Base-by-base conservation (phyloP, 2,113 vertebrate genomes). In the Prionailurus viverrinus region DNA sequence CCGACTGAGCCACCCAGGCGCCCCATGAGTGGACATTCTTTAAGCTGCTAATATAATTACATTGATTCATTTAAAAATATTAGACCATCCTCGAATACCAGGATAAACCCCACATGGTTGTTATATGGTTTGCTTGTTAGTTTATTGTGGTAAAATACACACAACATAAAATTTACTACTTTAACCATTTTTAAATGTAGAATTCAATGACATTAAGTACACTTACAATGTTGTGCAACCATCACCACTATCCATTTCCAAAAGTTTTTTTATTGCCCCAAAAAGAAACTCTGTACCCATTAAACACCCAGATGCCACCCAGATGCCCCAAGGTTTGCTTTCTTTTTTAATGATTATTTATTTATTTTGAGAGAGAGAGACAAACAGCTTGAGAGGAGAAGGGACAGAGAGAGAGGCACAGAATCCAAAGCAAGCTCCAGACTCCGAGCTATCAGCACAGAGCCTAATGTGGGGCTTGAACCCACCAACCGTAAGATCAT, bases 1-100 rank as follows among this genome's bases (percentile, higher is more conserved):
- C 41, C 7, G 1, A 41, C 41, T 41, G 41, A 41, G 41, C 41
- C 41, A 41, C 41, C 41, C 41, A 41, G 41, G 41, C 41, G 41
- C 41, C 41, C 41, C 27, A 61, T 89, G 55, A 89, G 63, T 63
- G 19, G 41, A 63, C 53, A 86, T 25, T 41, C 53, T 76, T 51
- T 91, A 91, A 36, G 61, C n/a, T 88, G 41, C n/a, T 61, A 66
- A 16, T 89, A 68, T 23, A 36, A 68, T 63, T 83, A 19, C 1
- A 31, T 51, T 74, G 39, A n/a, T 92, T 83, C 5, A 93, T 76
- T 76, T 92, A 71, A 58, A 25, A 93, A 48, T 55, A 81, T 93
- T 39, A 93, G 69, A 36, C 33, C 55, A 74, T 39, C 68, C 68
- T 76, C 10, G 7, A 85, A 85, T 51, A 7, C 55, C 80, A 65